Evolutionary conservation across 2,888 invertebrate genomes (phyloP), one percentile per base, ranked within the genome.

Genomic region (Cepaea hortensis): DNA sequence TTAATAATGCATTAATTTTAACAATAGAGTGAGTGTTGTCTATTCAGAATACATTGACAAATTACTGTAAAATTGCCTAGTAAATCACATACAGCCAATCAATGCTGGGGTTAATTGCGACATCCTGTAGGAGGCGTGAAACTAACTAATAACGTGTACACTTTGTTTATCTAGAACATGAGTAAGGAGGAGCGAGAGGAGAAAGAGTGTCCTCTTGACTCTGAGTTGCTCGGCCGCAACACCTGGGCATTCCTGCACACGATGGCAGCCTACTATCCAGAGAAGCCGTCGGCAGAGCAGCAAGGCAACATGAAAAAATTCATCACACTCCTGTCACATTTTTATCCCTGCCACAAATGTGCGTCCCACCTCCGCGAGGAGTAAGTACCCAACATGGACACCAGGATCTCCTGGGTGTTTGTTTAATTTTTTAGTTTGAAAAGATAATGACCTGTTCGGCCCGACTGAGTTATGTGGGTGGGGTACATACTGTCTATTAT

Each of bases 221-320:
- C 94, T 85, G 94, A 95, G 89, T 94, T 95, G 88, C 92, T 96
- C 23, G 96, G 96, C 1, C 96, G 96, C 6, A 96, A 96, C 83
- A 97, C 99, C 3, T 99, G 99, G 99, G 96, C 97, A 9, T 96
- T 99, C 90, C 95, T 99, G 3, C 99, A 99, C 94, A 97, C 99
- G 0, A 98, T 99, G 96, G 98, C 98, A 4, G 97, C 98, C 0
- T 97, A 98, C 94, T 99, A 97, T 95, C 98, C 99, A 0, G 96
- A 97, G 6, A 96, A 96, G 90, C 99, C 99, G 0, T 96, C 93
- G 7, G 86, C 96, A 0, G 94, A 95, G 9, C 94, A 95, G 76
- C 96, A 98, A 91, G 95, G 95, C 0, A 96, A 97, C 90, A 97
- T 98, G 96, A 96, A 95, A 79, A 95, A 95, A 72, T 98, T 99